Percentiles rank a stretch among this genome's conserved stretches.
These are phyloP conservation scores for mouse (Mus musculus) DNA, from an alignment of 2,113 vertebrate species.

Conservation along the genomic window DNA sequence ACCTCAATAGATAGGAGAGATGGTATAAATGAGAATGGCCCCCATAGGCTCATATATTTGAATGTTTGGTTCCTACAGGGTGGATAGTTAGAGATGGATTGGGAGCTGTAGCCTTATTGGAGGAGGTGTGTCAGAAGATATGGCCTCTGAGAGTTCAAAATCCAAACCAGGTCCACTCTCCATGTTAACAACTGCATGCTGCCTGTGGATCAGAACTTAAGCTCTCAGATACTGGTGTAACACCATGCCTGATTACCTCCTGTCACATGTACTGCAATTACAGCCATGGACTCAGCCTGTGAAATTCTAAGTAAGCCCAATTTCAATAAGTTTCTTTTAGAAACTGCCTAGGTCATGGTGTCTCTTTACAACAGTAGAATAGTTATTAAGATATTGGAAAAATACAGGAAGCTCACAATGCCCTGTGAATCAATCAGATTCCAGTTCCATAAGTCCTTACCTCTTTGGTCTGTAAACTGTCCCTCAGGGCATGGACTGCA, in stretches of 20 bases:
- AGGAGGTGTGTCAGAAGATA: background rate
- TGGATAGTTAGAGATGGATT: background rate
- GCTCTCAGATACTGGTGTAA: background rate
- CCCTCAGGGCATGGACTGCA: constrained; percentile 10
- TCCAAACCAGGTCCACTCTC: background rate
- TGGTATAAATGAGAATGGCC: background rate
- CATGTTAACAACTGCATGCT: background rate
- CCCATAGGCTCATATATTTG: background rate
- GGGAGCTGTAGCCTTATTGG: background rate
- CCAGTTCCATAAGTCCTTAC: background rate
- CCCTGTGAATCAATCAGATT: too few relatives aligned
- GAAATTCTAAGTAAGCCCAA: too few relatives aligned
- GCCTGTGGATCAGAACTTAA: background rate
- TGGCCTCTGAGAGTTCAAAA: background rate
- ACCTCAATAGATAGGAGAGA: background rate
- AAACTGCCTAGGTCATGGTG: background rate
- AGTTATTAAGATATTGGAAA: background rate
- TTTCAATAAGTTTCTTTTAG: background rate
- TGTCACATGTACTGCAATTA: background rate
- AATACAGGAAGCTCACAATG: background rate
- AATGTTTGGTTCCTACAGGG: background rate
- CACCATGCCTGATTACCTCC: background rate
- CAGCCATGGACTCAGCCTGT: background rate
- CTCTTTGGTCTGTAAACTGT: constrained; percentile 25
- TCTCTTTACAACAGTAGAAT: background rate